Evolutionary conservation across 53 echinoderm and acorn worm genomes (phyloP).

Genomic region (Temnopleurus reevesii): DNA sequence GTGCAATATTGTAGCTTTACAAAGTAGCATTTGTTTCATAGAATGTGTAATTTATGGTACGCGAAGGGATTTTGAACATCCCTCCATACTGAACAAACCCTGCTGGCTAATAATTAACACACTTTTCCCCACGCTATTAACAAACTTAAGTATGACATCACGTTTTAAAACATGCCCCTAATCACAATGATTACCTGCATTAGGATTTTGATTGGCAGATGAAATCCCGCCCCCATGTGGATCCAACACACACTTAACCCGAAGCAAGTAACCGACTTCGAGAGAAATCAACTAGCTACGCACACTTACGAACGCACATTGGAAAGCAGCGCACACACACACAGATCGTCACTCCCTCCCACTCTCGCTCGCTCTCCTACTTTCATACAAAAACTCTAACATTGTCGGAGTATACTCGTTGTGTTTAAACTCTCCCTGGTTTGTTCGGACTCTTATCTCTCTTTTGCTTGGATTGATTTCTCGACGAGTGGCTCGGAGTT

Average conservation of each 20-base stretch:
- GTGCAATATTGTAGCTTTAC: no score
- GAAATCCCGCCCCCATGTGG: conserved; percentile 18
- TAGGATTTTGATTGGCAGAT: conserved; percentile 18
- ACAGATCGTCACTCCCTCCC: neutral
- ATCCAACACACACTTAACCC: neutral
- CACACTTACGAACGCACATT: conserved; percentile 38
- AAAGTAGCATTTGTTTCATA: no score
- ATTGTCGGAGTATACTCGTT: neutral
- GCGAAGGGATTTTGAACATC: no score
- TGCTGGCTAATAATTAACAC: no score
- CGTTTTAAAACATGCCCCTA: no score
- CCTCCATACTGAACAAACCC: no score
- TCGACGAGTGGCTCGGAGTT: neutral
- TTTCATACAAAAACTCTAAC: conserved; percentile 17
- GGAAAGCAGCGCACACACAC: conserved; percentile 14
- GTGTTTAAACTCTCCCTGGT: neutral
- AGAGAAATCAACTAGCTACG: conserved; percentile 11
- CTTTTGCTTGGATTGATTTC: conserved; percentile 30
- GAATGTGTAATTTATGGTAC: no score
- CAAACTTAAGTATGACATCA: no score
- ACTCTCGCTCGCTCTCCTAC: neutral
- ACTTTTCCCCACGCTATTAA: no score
- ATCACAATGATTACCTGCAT: no score
- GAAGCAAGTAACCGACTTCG: neutral
- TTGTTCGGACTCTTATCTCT: neutral